Evolutionary conservation across 2,888 invertebrate species (phyloP), one percentile per base, ranked within the genome.

Genomic region (Stenchaetothrips biformis): DNA sequence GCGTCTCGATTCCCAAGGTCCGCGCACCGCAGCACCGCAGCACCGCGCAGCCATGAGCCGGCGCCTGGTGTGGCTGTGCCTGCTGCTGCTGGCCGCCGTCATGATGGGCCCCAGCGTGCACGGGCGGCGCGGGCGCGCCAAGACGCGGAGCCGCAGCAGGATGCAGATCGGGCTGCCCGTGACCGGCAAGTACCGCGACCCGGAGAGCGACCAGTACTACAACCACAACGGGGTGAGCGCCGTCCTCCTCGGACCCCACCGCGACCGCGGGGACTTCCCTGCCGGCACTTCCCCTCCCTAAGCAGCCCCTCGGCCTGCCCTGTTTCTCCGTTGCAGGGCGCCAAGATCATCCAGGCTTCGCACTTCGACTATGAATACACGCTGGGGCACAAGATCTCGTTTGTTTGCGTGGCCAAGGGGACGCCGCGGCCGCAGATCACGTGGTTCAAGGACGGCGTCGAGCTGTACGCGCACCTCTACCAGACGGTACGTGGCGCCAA

Each of bases 401-500:
- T 97, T 86, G 89, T 97, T 81, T 98, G 97, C 86, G 93, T 95
- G 78, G 97, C 97, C 0, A 92, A 93, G 85, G 97, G 97, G 0
- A 92, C 92, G 83, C 97, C 97, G 0, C 89, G 96, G 78, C 97
- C 97, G 0, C 94, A 95, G 83, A 95, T 97, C 82, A 97, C 96
- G 27, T 98, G 97, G 97, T 96, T 95, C 87, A 98, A 97, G 86
- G 97, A 97, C 86, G 97, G 96, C 49, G 93, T 94, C 21, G 97
- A 98, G 88, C 93, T 97, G 85, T 96, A 95, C 85, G 92, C 94
- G 48, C 96, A 96, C 88, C 91, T 93, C 81, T 95, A 95, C 86
- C 89, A 96, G 85, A 95, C 96, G 86, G 96, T 95, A 87, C 90
- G 92, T 90, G 83, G 77, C 37, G 48, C 53, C 53, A 9, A 9